These are phyloP conservation scores for Urocyon cinereoargenteus DNA, from an alignment of 2,797 vertebrate genomes.

Conservation along the genomic window DNA sequence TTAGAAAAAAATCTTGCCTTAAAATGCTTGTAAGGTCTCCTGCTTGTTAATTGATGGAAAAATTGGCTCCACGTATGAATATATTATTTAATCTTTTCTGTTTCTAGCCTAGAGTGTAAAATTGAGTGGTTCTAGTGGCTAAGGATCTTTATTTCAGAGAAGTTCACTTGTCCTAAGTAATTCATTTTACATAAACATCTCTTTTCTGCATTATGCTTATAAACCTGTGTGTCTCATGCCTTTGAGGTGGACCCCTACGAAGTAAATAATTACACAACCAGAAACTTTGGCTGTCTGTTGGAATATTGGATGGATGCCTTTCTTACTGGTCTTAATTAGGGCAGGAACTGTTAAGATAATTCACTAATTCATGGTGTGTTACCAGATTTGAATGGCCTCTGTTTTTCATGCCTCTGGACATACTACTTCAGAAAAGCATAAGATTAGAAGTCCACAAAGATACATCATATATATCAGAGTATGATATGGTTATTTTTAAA, in stretches of 20 bases:
- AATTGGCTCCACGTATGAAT: neutral
- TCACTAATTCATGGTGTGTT: neutral
- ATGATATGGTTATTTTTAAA: neutral
- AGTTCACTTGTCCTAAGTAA: neutral
- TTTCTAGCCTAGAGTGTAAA: neutral
- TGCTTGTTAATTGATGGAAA: conserved; percentile 47
- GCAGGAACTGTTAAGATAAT: neutral
- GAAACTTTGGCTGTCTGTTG: neutral
- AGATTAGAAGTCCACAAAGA: neutral
- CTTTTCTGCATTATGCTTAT: neutral
- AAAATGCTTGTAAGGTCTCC: neutral
- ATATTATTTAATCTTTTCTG: conserved; percentile 56
- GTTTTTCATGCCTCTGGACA: neutral
- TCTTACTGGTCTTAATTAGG: neutral
- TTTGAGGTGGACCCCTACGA: neutral
- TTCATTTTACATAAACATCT: neutral
- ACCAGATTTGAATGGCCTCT: conserved; percentile 17
- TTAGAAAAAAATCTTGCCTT: conserved; percentile 25
- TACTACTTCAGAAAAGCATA: neutral
- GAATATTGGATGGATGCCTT: neutral
- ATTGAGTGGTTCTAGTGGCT: neutral
- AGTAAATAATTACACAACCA: neutral
- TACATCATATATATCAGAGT: neutral
- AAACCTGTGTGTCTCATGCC: neutral
- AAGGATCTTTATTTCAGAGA: conserved; percentile 38